A percentile compares a stretch with the other conserved stretches of the same genome.
These are phyloP conservation scores for Hydrotaea diabolus DNA, from an alignment of 2,888 invertebrate genomes.

Conservation along the genomic window DNA sequence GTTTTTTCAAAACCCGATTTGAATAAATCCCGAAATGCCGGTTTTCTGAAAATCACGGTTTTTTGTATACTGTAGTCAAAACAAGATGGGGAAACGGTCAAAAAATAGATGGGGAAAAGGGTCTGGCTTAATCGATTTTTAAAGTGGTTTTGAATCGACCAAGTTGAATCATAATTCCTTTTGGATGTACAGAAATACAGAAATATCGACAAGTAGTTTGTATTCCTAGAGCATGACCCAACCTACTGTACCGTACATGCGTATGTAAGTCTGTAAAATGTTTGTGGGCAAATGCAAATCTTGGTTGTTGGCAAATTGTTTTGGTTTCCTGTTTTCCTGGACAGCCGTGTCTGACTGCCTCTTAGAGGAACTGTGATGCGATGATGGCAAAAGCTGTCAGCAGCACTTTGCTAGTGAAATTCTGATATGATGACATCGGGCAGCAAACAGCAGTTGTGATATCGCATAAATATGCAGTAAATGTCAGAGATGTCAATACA, in stretches of 20 bases:
- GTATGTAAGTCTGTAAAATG: not conserved
- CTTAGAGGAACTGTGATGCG: not conserved
- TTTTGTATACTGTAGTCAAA: no score
- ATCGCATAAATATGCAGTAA: conserved; percentile 49
- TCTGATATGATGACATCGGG: conserved; percentile 27
- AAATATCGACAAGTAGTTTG: no score
- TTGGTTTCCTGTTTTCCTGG: conserved; percentile 9
- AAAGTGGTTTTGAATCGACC: no score
- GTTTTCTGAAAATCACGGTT: no score
- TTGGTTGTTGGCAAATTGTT: conserved; percentile 51
- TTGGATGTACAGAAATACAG: no score
- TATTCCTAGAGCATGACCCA: no score
- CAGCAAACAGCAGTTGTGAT: conserved; percentile 40
- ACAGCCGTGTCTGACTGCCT: conserved; percentile 20
- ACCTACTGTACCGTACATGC: not conserved
- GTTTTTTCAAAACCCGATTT: no score
- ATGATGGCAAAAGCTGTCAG: conserved; percentile 47
- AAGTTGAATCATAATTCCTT: no score
- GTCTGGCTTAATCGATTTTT: no score
- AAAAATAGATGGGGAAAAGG: no score
- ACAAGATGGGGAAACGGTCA: no score
- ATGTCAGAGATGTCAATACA: conserved; percentile 41
- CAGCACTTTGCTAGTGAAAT: conserved; percentile 18
- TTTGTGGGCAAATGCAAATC: conserved; percentile 48
- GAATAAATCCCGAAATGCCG: no score